These are phyloP conservation scores for Acomys russatus DNA, from an alignment of 2,797 vertebrate genomes.

Conservation along the genomic window DNA sequence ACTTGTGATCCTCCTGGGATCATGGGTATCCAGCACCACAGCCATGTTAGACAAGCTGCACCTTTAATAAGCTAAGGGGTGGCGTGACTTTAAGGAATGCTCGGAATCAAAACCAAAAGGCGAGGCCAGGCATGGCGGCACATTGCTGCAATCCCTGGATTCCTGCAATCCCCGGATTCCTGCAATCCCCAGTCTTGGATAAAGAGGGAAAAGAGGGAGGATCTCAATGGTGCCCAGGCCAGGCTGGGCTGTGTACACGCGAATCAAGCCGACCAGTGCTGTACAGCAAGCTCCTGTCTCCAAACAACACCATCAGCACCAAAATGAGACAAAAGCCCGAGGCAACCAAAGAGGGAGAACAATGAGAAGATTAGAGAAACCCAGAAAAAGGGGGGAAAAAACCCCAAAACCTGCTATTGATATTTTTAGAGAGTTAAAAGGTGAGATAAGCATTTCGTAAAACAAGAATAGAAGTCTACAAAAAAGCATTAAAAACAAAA, in stretches of 20 bases:
- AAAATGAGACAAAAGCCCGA: background rate
- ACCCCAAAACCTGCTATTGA: background rate
- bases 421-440: constrained; percentile 58
- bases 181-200: background rate
- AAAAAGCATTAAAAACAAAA: background rate
- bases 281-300: background rate
- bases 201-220: background rate
- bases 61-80: background rate
- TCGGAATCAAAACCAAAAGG: background rate
- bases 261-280: background rate
- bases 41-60: too few relatives aligned
- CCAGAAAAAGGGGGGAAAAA: background rate
- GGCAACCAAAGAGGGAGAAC: background rate
- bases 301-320: too few relatives aligned
- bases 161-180: too few relatives aligned
- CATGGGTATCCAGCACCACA: background rate
- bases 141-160: too few relatives aligned
- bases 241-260: background rate
- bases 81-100: background rate
- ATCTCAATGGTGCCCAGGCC: background rate
- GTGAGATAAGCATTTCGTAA: constrained; percentile 17
- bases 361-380: background rate
- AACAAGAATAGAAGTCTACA: background rate
- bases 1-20: background rate
- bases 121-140: background rate